Evolutionary conservation across 2,113 vertebrate genomes (phyloP).

Genomic region (Eurypyga helias): DNA sequence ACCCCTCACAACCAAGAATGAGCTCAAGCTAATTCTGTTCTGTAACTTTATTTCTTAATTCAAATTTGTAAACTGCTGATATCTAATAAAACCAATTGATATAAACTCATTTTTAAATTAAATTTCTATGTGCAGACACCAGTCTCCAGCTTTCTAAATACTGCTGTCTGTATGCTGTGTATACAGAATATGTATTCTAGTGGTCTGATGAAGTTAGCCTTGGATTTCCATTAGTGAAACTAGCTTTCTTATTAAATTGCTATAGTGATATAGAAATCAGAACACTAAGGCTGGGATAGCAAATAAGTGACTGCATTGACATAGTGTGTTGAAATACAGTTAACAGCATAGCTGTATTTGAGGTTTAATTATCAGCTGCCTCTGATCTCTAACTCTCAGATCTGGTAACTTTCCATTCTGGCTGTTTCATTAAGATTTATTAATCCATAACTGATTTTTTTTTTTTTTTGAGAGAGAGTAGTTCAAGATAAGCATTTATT

Average conservation of each 20-base stretch:
- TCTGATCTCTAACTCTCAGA: not conserved
- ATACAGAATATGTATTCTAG: too few relatives aligned
- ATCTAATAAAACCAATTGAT: slow-evolving; percentile 61
- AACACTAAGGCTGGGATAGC: not conserved
- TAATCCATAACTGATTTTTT: not conserved
- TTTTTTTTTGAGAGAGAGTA: not conserved
- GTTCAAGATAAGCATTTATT: not conserved
- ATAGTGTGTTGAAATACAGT: not conserved
- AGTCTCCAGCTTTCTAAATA: not conserved
- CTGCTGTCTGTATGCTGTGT: not conserved
- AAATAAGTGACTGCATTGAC: not conserved
- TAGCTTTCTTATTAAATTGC: not conserved
- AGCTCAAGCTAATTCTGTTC: slow-evolving; percentile 46
- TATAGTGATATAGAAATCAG: not conserved
- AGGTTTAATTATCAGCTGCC: not conserved
- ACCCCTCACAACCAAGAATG: not conserved
- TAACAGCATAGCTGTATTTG: not conserved
- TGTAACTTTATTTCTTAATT: slow-evolving; percentile 65
- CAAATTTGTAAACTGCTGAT: slow-evolving; percentile 62
- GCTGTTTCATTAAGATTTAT: not conserved
- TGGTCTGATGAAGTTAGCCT: not conserved
- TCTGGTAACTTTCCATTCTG: not conserved
- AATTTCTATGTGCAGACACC: not conserved
- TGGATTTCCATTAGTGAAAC: not conserved
- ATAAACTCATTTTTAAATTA: slow-evolving; percentile 14